phyloP scores from a whole-genome alignment of 2,888 invertebrate species.

The Aquatica leii region DNA sequence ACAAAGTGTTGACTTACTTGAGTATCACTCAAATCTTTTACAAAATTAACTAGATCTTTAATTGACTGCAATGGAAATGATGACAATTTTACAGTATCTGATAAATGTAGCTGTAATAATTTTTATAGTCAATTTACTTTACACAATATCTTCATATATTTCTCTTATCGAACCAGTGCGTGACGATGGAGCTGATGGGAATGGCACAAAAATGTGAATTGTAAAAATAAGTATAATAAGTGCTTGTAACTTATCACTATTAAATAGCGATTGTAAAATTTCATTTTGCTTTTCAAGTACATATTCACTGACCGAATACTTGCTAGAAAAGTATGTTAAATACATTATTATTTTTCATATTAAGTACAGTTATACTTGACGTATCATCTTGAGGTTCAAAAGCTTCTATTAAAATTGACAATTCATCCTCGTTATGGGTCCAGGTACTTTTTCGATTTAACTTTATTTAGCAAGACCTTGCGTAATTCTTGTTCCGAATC shows the following conservation, averaged over 20 bases:
- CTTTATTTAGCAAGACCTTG: background rate
- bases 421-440: background rate
- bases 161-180: background rate
- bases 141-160: background rate
- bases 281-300: background rate
- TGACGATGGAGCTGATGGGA: background rate
- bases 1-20: background rate
- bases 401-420: background rate
- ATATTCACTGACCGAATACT: background rate
- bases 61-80: background rate
- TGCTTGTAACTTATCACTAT: background rate
- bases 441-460: background rate
- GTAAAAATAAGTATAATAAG: background rate
- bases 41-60: background rate
- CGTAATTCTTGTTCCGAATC: background rate
- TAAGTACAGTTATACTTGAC: background rate
- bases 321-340: background rate
- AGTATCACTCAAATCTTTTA: background rate
- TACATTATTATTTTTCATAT: background rate
- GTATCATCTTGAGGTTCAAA: background rate
- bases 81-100: background rate
- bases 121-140: slow-evolving; percentile 1
- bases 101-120: background rate
- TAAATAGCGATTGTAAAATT: background rate
- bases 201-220: background rate